These are phyloP conservation scores for Zosterops hypoxanthus DNA, from an alignment of 2,113 vertebrate genomes.

Conservation along the genomic window DNA sequence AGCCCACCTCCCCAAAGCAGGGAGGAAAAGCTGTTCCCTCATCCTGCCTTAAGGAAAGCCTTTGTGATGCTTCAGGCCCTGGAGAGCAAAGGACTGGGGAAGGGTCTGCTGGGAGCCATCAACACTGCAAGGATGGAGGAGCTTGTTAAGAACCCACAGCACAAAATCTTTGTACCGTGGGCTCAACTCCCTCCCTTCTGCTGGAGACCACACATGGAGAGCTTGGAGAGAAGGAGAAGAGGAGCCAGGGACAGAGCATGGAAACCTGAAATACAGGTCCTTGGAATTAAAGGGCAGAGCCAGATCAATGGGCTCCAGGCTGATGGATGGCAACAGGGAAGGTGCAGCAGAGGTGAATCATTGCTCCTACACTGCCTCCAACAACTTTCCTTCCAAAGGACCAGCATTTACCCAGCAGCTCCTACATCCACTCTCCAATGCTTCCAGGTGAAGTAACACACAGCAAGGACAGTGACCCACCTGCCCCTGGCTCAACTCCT, in stretches of 20 bases:
- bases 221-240: background rate
- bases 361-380: background rate
- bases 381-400: background rate
- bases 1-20: background rate
- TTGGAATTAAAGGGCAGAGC: background rate
- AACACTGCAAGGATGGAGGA: background rate
- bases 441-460: no score
- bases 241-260: background rate
- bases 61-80: no score
- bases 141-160: background rate
- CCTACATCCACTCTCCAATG: rapidly evolving
- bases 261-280: background rate
- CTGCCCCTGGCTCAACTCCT: background rate
- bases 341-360: background rate
- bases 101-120: background rate
- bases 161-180: background rate
- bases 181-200: background rate
- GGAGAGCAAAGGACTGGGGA: background rate
- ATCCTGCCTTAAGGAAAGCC: background rate
- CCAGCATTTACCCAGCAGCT: background rate
- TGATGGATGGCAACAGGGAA: background rate
- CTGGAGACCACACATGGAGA: background rate
- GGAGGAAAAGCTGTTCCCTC: background rate
- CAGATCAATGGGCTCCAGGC: background rate
- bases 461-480: background rate